Evolutionary conservation across 2,797 vertebrate genomes (phyloP).

Genomic region (Carcharodon carcharias): DNA sequence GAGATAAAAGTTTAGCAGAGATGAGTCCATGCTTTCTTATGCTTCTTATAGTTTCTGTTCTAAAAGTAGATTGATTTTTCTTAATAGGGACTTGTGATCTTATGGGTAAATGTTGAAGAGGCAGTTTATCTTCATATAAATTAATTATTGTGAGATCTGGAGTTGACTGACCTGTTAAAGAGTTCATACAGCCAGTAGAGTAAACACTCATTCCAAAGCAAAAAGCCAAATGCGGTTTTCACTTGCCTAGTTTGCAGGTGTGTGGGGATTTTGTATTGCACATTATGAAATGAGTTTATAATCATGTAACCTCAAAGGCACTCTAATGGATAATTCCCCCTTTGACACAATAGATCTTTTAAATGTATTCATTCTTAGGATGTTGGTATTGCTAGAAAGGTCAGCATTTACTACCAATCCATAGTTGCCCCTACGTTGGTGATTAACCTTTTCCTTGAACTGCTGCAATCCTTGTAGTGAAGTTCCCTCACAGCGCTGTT

Average conservation of each 20-base stretch:
- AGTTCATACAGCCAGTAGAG: not conserved
- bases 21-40: not conserved
- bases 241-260: not conserved
- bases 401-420: not conserved
- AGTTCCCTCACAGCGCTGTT: too few relatives aligned
- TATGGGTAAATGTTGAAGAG: not conserved
- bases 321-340: not conserved
- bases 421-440: not conserved
- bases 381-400: not conserved
- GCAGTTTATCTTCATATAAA: not conserved
- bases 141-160: not conserved
- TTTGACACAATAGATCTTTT: not conserved
- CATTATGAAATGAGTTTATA: not conserved
- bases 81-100: not conserved
- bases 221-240: not conserved
- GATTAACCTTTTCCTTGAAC: not conserved
- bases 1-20: not conserved
- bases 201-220: not conserved
- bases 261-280: not conserved
- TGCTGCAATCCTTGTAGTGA: not conserved
- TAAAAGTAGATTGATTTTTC: not conserved
- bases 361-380: not conserved
- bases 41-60: not conserved
- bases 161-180: not conserved
- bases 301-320: not conserved